Conservation (phyloP, 2,113 vertebrate species). For the Phaethon lepturus region DNA sequence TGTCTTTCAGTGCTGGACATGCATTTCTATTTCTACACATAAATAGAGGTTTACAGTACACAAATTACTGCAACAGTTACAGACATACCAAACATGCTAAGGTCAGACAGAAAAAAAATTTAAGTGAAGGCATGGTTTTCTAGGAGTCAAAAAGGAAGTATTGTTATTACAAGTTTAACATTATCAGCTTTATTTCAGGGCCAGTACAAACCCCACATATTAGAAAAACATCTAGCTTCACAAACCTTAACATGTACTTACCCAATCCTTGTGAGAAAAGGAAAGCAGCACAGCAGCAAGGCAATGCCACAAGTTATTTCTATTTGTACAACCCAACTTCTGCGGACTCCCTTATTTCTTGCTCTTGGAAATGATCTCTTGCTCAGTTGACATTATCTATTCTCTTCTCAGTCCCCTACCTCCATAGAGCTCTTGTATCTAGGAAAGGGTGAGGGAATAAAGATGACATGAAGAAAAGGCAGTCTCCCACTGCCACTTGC, state of each 20-base stretch:
- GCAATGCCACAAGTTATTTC: neutral
- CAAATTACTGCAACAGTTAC: neutral
- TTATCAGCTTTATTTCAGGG: neutral
- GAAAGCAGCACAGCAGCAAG: neutral
- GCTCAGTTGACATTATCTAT: neutral
- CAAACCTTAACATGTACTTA: fast-evolving
- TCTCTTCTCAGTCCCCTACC: neutral
- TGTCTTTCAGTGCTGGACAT: neutral
- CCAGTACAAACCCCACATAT: neutral
- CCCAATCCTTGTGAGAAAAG: neutral
- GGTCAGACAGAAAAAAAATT: neutral
- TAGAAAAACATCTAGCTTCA: neutral
- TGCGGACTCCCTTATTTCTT: neutral
- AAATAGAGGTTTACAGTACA: neutral
- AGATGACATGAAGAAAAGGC: neutral
- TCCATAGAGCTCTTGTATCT: neutral
- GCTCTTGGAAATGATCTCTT: neutral
- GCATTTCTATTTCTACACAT: neutral
- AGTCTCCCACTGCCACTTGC: neutral
- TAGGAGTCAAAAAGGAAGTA: neutral
- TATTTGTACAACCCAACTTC: neutral
- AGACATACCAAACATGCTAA: neutral
- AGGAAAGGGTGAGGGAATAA: neutral
- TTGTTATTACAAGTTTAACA: neutral
- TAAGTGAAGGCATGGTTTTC: neutral